Conservation (phyloP, 2,888 invertebrate genomes). For the Polyploca ridens region DNA sequence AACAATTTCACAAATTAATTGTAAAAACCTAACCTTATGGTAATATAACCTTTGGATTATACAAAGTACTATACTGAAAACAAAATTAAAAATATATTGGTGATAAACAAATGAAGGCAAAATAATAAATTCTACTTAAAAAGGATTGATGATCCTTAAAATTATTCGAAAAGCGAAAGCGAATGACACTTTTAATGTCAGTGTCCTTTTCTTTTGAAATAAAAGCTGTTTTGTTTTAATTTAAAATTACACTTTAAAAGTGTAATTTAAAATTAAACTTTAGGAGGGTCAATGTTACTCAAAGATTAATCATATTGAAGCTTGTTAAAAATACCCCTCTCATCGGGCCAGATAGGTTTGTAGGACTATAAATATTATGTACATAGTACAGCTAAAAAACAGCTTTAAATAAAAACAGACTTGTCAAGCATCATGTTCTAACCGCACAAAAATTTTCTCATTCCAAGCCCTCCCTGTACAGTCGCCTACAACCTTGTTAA, state of each 20-base stretch:
- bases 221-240: neutral
- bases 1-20: too few species aligned
- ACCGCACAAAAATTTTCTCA: slow-evolving; percentile 38
- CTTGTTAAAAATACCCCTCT: too few species aligned
- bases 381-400: too few species aligned
- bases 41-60: too few species aligned
- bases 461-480: slow-evolving; percentile 34
- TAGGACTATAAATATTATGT: too few species aligned
- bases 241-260: neutral
- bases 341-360: too few species aligned
- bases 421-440: slow-evolving; percentile 15
- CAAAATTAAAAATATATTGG: too few species aligned
- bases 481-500: slow-evolving; percentile 45
- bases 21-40: too few species aligned
- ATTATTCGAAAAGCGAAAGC: neutral
- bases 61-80: too few species aligned
- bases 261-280: neutral
- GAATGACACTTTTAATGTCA: neutral
- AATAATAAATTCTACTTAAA: neutral
- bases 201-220: neutral
- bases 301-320: too few species aligned
- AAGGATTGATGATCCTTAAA: too few species aligned
- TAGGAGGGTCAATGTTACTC: neutral
- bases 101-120: too few species aligned
- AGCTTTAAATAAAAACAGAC: neutral